phyloP scores from a whole-genome alignment of 2,113 vertebrate genomes.

The Formicarius rufipectus region DNA sequence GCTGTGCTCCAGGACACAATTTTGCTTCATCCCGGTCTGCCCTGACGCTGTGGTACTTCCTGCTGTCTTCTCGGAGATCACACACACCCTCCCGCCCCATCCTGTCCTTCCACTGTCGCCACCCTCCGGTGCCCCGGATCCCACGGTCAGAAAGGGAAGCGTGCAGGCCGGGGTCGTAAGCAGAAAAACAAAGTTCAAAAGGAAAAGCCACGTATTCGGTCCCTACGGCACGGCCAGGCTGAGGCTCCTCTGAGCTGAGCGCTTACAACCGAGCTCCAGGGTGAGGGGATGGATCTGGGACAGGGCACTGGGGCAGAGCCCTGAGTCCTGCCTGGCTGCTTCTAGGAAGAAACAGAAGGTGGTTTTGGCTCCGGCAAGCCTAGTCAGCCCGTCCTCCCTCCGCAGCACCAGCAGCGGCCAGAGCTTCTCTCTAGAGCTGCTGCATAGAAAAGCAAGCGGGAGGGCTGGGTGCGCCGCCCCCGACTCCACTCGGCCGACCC shows the following conservation, averaged over 20 bases:
- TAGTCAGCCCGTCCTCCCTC: too few species aligned
- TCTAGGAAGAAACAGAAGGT: not conserved
- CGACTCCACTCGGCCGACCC: too few species aligned
- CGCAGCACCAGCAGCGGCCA: not conserved
- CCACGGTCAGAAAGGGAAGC: not conserved
- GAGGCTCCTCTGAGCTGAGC: not conserved
- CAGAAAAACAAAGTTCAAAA: not conserved
- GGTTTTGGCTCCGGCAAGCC: not conserved
- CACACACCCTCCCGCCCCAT: not conserved
- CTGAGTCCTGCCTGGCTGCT: not conserved
- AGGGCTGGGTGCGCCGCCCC: not conserved
- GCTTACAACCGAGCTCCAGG: not conserved
- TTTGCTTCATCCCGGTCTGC: not conserved
- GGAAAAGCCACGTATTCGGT: not conserved
- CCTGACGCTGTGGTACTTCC: not conserved
- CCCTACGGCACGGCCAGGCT: not conserved
- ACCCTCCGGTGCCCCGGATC: accelerated
- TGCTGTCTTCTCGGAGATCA: not conserved
- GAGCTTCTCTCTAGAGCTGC: not conserved
- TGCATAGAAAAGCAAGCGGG: not conserved
- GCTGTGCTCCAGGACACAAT: not conserved
- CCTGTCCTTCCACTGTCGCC: not conserved
- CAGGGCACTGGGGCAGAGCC: not conserved
- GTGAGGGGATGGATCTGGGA: not conserved
- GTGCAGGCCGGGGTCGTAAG: not conserved